A percentile compares a stretch with the other conserved stretches of the same genome.
Evolutionary conservation across 2,888 invertebrate genomes (phyloP).

Genomic region (Xanthorhoe spadicearia): DNA sequence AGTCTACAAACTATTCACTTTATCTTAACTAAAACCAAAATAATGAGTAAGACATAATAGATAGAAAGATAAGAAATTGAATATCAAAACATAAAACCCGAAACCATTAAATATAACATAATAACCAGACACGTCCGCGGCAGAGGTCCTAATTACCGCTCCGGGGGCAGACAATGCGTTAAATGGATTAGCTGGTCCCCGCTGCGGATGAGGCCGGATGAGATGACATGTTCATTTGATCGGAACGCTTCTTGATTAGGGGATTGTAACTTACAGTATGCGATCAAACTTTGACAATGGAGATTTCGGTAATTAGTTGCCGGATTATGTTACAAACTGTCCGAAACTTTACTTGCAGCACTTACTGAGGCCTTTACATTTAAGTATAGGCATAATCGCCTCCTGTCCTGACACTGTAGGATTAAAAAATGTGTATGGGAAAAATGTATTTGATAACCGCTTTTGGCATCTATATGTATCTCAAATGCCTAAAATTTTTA

Average conservation of each 20-base stretch:
- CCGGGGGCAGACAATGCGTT: constrained; percentile 41
- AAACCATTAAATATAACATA: constrained; percentile 17
- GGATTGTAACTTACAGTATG: constrained; percentile 23
- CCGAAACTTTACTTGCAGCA: constrained; percentile 1
- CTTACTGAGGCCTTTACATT: too few species aligned
- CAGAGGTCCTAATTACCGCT: constrained; percentile 36
- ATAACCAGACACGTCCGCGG: constrained; percentile 29
- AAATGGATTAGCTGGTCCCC: constrained; percentile 41
- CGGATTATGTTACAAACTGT: constrained; percentile 12
- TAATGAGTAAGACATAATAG: background rate
- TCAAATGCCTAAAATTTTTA: too few species aligned
- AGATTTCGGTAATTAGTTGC: constrained; percentile 20
- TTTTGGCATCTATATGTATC: too few species aligned
- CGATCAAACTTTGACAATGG: constrained; percentile 31
- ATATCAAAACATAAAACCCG: constrained; percentile 2
- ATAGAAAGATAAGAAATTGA: background rate
- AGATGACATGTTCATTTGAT: constrained; percentile 46
- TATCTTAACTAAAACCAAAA: background rate
- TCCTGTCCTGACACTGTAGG: too few species aligned
- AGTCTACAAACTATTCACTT: too few species aligned
- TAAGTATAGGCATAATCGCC: too few species aligned
- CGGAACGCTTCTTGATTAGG: constrained; percentile 36
- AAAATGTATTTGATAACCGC: too few species aligned
- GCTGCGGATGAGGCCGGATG: constrained; percentile 24
- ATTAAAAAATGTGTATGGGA: too few species aligned